Evolutionary conservation across 2,797 vertebrate genomes (phyloP).

Genomic region (Tamandua tetradactyla): DNA sequence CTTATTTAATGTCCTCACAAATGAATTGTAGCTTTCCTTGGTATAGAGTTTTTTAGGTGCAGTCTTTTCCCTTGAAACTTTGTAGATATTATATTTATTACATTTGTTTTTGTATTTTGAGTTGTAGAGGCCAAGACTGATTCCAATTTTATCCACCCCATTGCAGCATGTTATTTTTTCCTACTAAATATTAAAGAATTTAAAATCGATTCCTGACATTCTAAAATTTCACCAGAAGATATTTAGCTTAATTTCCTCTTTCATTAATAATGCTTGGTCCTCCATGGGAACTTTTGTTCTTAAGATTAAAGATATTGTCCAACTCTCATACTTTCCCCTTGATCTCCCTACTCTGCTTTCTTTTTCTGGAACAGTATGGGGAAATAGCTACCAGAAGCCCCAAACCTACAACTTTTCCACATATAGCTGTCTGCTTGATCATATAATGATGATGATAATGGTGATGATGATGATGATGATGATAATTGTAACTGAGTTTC

Average conservation of each 20-base stretch:
- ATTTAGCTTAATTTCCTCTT: not conserved
- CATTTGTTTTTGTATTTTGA: conserved; percentile 20
- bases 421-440: not conserved
- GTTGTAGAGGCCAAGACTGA: conserved; percentile 44
- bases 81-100: conserved; percentile 25
- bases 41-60: not conserved
- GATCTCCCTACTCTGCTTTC: not conserved
- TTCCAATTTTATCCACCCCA: not conserved
- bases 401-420: not conserved
- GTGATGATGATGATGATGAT: not conserved
- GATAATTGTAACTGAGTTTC: not conserved
- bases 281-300: not conserved
- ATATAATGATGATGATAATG: not conserved
- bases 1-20: not conserved
- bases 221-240: not conserved
- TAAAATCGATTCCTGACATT: not conserved
- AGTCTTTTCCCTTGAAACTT: not conserved
- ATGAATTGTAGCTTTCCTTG: not conserved
- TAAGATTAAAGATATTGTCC: not conserved
- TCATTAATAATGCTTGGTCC: not conserved
- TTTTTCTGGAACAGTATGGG: not conserved
- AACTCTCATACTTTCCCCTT: not conserved
- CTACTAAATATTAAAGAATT: not conserved
- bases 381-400: not conserved
- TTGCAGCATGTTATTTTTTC: not conserved